Base-by-base conservation (phyloP, 2,797 vertebrate genomes). In the Peromyscus aztecus region DNA sequence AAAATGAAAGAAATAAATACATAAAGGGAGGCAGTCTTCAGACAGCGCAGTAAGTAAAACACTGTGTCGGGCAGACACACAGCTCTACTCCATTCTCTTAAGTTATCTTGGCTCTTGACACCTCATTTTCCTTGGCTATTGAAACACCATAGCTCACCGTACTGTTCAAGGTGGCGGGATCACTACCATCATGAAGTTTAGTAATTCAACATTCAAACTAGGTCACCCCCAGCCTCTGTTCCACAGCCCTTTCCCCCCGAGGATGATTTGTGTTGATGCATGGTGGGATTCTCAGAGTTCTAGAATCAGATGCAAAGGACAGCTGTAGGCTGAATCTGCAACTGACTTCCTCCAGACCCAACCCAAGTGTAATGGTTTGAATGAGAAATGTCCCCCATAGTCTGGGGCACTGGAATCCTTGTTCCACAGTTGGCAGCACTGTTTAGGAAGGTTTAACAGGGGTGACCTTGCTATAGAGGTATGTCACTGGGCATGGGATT, bases 261-360 rank as follows among this genome's bases (percentile, higher is more conserved):
- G 11, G 83, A 46, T 49, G 67, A 63, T 82, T 49, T 82, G 23
- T 17, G 23, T 71, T 21, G 14, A 46, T 63, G n/a, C 11, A 49
- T 2, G 10, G 0, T 31, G 0, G 2, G 3, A 2, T 73, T 90
- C 78, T 7, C 29, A 27, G 6, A n/a, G 21, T n/a, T 5, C 49
- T 52, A 17, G 76, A 9, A 16, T 81, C 13, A 12, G 34, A 0
- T 21, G 5, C 21, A 61, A 91, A 87, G 14, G 46, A 69, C 43
- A 73, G 43, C 29, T 27, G 4, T 3, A 71, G 55, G 29, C 10
- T 24, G 1, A 40, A 34, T 65, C 52, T 29, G 9, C 10, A 21
- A 12, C 34, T 31, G n/a, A 77, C 43, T 71, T 94, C 81, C 31
- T 65, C 61, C 34, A 75, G 1, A 92, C 16, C 52, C 65, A 77